A percentile compares a stretch with the other conserved stretches of the same genome.
Conservation (phyloP, 2,888 invertebrate genomes). For the Hirtodrosophila cameraria region DNA sequence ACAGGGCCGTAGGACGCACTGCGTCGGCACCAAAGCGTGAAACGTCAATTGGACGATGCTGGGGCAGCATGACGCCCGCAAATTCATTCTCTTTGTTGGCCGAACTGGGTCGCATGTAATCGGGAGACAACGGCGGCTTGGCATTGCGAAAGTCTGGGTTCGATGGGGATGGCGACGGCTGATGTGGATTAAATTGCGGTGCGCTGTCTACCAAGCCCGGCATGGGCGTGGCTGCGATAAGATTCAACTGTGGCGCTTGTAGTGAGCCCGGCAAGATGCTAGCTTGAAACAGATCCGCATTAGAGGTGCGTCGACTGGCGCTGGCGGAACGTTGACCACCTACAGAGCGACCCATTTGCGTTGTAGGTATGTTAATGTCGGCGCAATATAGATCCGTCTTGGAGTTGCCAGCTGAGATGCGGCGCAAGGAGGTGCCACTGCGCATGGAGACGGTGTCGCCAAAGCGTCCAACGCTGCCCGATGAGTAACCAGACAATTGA, state of each 20-base stretch:
- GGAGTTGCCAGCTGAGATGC: slow-evolving; percentile 82
- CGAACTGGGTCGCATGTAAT: slow-evolving; percentile 80
- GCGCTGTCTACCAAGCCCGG: slow-evolving; percentile 52
- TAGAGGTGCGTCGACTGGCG: slow-evolving; percentile 78
- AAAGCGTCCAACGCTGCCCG: slow-evolving; percentile 75
- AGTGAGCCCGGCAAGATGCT: slow-evolving; percentile 57
- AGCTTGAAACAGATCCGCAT: slow-evolving; percentile 77
- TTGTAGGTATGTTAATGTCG: slow-evolving; percentile 81
- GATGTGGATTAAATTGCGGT: slow-evolving; percentile 65
- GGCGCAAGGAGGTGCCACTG: slow-evolving; percentile 81
- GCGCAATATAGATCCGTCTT: slow-evolving; percentile 82
- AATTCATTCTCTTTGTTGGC: slow-evolving; percentile 67
- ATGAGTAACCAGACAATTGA: slow-evolving; percentile 78
- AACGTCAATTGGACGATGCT: slow-evolving; percentile 82
- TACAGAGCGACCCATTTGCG: slow-evolving; percentile 13
- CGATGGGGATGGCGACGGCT: slow-evolving; percentile 59
- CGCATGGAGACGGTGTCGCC: slow-evolving; percentile 81
- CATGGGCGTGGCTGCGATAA: slow-evolving; percentile 80
- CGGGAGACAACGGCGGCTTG: slow-evolving; percentile 74
- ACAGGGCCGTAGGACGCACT: slow-evolving; percentile 58
- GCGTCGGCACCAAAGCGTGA: slow-evolving; percentile 72
- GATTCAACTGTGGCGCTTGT: slow-evolving; percentile 68
- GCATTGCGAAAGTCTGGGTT: slow-evolving; percentile 74
- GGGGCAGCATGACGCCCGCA: slow-evolving; percentile 65
- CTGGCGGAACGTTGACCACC: slow-evolving; percentile 76